Base-by-base conservation (phyloP, 2,113 vertebrate species). In the Dendropsophus ebraccatus region DNA sequence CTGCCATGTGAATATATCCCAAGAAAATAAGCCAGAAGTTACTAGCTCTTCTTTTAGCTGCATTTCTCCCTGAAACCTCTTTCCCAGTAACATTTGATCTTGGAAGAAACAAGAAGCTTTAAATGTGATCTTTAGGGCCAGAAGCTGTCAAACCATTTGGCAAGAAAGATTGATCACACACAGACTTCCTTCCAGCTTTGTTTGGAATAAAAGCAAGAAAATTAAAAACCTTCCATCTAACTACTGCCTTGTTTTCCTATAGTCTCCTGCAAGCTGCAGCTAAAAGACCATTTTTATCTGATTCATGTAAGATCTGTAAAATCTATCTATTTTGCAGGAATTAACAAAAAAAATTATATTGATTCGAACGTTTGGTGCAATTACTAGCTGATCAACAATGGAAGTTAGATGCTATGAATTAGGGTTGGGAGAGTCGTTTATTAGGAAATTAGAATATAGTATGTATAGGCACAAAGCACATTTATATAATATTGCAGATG, bases 161-260 rank as follows among this genome's bases (percentile, higher is more conserved):
- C 94, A 93, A 96, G 94, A 93, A 97, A 99, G 98, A 99, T 99
- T 98, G 97, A 99, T 99, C 95, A 89, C 93, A 88, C 93, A 81
- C 96, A 96, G 96, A 93, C 95, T 96, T 95, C 94, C 94, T 93
- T 92, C 92, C 95, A 95, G 96, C 97, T 98, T 99, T 99, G 98
- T 99, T 98, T 98, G 95, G 96, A 98, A 96, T 95, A 96, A 93
- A 96, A 95, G 97, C 96, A 97, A 97, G 96, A 99, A 99, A 97
- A 96, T 95, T 92, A 94, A 94, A 94, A 92, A 90, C 88, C 88
- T 91, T 89, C 90, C 91, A 92, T 93, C 94, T 93, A 94, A 91
- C 90, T 92, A 91, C 92, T 93, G 91, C 91, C 92, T 91, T 93
- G 91, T 94, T 93, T 93, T 92, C 93, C 76, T 45, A 45, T 47